Evolutionary conservation across 2,113 vertebrate species (phyloP).

Genomic region (Equus quagga): DNA sequence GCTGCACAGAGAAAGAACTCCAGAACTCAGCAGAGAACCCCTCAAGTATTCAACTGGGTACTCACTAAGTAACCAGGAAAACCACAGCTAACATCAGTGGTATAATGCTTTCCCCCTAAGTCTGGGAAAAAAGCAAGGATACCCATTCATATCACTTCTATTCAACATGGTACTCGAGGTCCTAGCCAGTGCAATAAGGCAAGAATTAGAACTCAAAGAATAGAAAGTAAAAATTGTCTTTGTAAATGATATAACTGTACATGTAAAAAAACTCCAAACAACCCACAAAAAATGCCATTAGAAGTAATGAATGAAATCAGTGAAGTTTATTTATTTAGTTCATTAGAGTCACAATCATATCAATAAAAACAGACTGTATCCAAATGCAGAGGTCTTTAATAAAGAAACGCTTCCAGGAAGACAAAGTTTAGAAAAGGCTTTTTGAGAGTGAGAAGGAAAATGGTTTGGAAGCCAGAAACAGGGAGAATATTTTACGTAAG

Average conservation of each 20-base stretch:
- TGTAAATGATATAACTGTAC: neutral
- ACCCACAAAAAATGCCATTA: slow-evolving; percentile 30
- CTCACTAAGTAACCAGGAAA: neutral
- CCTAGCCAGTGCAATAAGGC: neutral
- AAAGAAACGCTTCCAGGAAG: slow-evolving; percentile 24
- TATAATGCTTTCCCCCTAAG: neutral
- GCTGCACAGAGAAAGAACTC: neutral
- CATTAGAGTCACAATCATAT: neutral
- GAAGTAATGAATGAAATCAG: slow-evolving; percentile 29
- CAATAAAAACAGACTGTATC: slow-evolving; percentile 22
- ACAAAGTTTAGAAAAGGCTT: neutral
- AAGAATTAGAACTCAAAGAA: neutral
- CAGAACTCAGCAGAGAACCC: neutral
- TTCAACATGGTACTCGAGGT: neutral
- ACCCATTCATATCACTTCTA: neutral
- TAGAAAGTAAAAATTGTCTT: slow-evolving; percentile 20
- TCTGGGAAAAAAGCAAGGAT: neutral
- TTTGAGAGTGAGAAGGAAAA: slow-evolving; percentile 35
- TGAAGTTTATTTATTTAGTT: neutral
- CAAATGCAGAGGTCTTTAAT: neutral
- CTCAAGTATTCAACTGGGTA: neutral
- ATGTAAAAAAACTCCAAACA: neutral
- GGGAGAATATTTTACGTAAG: slow-evolving; percentile 19
- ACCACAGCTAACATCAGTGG: slow-evolving; percentile 8
- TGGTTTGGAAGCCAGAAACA: neutral